Evolutionary conservation across 2,797 vertebrate species (phyloP).

Genomic region (Heteromormyrus szaboi): DNA sequence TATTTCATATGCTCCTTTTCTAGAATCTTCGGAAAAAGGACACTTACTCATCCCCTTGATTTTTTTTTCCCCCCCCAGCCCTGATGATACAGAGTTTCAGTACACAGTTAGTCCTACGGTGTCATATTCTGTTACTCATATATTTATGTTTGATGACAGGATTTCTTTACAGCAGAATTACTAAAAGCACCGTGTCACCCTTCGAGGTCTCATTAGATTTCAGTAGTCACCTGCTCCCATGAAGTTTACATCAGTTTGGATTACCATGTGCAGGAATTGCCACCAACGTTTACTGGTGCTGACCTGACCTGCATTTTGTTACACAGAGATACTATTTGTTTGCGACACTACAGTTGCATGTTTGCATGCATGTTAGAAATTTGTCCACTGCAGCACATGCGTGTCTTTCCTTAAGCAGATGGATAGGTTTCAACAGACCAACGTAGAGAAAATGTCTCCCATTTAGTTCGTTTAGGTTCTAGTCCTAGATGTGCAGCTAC

Average conservation of each 20-base stretch:
- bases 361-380: conserved; percentile 23
- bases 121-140: neutral
- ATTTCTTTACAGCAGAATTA: conserved; percentile 12
- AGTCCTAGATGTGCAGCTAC: conserved; percentile 3
- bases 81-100: neutral
- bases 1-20: conserved; percentile 11
- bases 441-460: neutral
- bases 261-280: neutral
- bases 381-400: neutral
- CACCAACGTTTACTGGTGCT: conserved; percentile 18
- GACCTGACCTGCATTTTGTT: conserved; percentile 28
- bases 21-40: neutral
- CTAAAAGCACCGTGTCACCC: neutral
- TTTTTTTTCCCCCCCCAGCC: neutral
- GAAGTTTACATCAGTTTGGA: neutral
- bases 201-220: neutral
- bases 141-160: neutral
- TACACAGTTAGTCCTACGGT: neutral
- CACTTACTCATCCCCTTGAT: neutral
- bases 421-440: neutral
- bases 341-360: conserved; percentile 33
- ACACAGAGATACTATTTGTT: conserved; percentile 19
- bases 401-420: neutral
- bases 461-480: neutral
- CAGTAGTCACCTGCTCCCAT: neutral